Base-by-base conservation (phyloP, 1,140 invertebrate species). In the Aphaenogaster rudis region DNA sequence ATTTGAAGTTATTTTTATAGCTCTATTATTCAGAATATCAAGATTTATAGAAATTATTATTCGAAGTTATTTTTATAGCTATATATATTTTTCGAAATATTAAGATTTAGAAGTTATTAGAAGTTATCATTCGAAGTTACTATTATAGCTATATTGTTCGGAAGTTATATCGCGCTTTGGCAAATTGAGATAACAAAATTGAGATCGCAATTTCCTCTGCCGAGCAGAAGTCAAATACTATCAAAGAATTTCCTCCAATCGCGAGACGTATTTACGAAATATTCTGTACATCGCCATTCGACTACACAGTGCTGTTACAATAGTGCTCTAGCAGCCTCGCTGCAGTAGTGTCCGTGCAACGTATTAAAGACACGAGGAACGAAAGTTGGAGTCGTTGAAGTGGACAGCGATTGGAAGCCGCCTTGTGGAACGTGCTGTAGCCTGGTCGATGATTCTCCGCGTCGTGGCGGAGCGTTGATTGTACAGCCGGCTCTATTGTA, bases 391-490 rank as follows among this genome's bases (percentile, higher is more conserved):
- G 21, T 3, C 36, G 36, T 39, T 45, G 42, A 74, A 74, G 45
- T 39, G 28, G 3, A 50, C 54, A 6, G 45, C n/a, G 54, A 74
- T 39, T 39, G 21, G 42, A 36, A 28, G 17, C 39, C n/a, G n/a
- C 7, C 42, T 61, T 61, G 80, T 84, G 80, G 28, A 74, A 48
- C 45, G 54, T 9, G 15, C 80, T 39, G 54, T 84, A 84, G 67
- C 13, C 54, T 42, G 79, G 42, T 72, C 67, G 80, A 61, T 50
- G 69, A 61, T 59, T 42, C 28, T 63, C n/a, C n/a, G 21, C 42
- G 28, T 72, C 77, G 50, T 21, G 36, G 63, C 21, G 8, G 36
- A 36, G 69, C 45, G 80, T 63, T 84, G 69, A 84, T 84, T 84
- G 33, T 74, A 76, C 69, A 13, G 15, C 67, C 42, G 42, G 45